phyloP scores from a whole-genome alignment of 2,888 invertebrate genomes.

The Sphinx pinastri region DNA sequence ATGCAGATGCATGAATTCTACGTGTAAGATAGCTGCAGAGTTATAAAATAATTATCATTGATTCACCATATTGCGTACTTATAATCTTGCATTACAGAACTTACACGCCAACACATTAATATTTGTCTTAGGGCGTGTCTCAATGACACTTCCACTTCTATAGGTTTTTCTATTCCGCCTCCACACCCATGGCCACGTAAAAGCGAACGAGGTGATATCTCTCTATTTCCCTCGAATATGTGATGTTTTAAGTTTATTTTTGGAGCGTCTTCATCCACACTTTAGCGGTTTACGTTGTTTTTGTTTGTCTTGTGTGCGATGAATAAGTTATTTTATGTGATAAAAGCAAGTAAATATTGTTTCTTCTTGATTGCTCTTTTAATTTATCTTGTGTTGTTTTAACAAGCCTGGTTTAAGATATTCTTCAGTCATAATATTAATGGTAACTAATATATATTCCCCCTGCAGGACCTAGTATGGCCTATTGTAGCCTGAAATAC shows the following conservation, averaged over 20 bases:
- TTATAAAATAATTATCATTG: too few relatives aligned
- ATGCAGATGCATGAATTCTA: too few relatives aligned
- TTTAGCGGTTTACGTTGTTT: constrained; percentile 17
- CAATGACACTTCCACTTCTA: background rate
- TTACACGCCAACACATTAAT: background rate
- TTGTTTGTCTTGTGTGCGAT: constrained; percentile 6
- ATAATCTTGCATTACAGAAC: too few relatives aligned
- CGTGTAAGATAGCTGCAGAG: too few relatives aligned
- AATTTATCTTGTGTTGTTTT: background rate
- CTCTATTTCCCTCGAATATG: constrained; percentile 35
- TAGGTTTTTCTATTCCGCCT: background rate
- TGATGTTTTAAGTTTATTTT: constrained; percentile 19
- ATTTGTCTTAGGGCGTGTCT: too few relatives aligned
- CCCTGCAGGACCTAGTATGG: too few relatives aligned
- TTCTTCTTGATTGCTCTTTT: background rate
- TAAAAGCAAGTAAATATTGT: background rate
- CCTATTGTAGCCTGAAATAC: too few relatives aligned
- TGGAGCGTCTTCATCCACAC: constrained; percentile 14
- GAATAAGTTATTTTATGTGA: constrained; percentile 9
- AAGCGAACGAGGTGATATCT: constrained; percentile 46
- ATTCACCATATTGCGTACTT: too few relatives aligned
- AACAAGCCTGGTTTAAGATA: too few relatives aligned
- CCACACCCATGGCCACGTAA: constrained; percentile 39
- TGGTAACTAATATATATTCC: too few relatives aligned
- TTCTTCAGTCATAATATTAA: too few relatives aligned